Evolutionary conservation across 2,888 invertebrate species (phyloP).

Genomic region (Tiliacea aurago): DNA sequence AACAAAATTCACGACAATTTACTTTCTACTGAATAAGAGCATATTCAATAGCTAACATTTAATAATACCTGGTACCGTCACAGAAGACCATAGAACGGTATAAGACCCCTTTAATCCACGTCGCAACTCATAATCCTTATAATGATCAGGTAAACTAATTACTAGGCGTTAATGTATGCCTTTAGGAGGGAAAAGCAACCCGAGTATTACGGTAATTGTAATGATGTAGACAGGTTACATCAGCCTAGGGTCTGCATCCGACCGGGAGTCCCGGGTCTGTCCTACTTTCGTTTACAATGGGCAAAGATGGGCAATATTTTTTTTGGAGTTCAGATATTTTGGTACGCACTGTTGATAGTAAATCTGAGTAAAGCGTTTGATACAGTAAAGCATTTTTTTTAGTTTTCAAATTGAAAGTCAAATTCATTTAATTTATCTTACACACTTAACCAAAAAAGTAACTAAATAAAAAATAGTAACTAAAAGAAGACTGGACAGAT

Average conservation of each 20-base stretch:
- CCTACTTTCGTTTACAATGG: slow-evolving; percentile 57
- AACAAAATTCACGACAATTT: neutral
- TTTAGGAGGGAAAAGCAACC: slow-evolving; percentile 53
- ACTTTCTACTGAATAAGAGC: neutral
- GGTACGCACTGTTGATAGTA: neutral
- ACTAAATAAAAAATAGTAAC: too few species aligned
- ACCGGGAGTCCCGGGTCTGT: slow-evolving; percentile 28
- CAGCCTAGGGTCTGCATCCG: slow-evolving; percentile 53
- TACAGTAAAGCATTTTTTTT: neutral
- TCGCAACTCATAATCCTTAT: slow-evolving; percentile 60
- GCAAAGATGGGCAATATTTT: slow-evolving; percentile 2
- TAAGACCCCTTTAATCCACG: slow-evolving; percentile 51
- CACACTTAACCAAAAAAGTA: too few species aligned
- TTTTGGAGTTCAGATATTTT: neutral
- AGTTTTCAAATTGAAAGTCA: too few species aligned
- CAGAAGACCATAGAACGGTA: slow-evolving; percentile 19
- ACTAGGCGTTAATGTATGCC: slow-evolving; percentile 62
- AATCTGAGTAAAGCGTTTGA: slow-evolving; percentile 34
- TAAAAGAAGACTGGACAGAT: too few species aligned
- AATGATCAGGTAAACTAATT: slow-evolving; percentile 68
- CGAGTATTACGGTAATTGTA: slow-evolving; percentile 62
- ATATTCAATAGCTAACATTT: slow-evolving; percentile 11
- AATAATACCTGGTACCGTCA: slow-evolving; percentile 1
- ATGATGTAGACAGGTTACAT: slow-evolving; percentile 58
- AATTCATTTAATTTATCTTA: too few species aligned